Base-by-base conservation (phyloP, 2,888 invertebrate species). In the Drosophila rellima region DNA sequence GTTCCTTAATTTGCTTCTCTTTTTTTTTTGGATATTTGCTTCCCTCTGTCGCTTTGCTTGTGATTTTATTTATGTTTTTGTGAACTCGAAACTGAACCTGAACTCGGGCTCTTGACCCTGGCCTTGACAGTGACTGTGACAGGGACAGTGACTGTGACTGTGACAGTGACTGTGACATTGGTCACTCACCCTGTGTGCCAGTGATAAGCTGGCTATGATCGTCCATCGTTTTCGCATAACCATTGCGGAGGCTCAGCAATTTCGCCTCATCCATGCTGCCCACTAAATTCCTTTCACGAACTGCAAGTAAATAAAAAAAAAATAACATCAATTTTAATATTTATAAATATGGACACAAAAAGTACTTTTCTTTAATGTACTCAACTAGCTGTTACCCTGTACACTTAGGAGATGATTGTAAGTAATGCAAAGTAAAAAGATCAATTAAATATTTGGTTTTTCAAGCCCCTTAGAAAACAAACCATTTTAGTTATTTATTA, bases 191-290 rank as follows among this genome's bases (percentile, higher is more conserved):
- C 69, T 87, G 67, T 35, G 66, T 63, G 52, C 68, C 82, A 50
- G 68, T 87, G 42, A 85, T 85, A 48, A 80, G 75, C 66, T 83
- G 85, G 39, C 75, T 78, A 65, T 84, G 85, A 87, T 89, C 85
- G 47, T 89, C 89, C 75, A 84, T 52, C 15, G 80, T 62, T 51
- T 80, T 82, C 61, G 79, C 62, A 50, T 72, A 81, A 23, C 88
- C 89, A 68, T 89, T 85, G 50, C 81, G 70, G 23, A 89, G 69
- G 67, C 78, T 89, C 75, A 84, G 87, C 57, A 85, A 60, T 74
- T 85, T 87, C 8, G 77, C 73, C 42, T 84, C 85, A 64, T 77
- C 82, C 82, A 82, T 82, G 29, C 42, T 76, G 45, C 29, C n/a
- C 55, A 51, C 52, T 52, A 37, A 13, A 5, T 48, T 51, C 13